These are phyloP conservation scores for Protomyctophum bolini DNA, from an alignment of 2,113 vertebrate genomes.

Conservation along the genomic window DNA sequence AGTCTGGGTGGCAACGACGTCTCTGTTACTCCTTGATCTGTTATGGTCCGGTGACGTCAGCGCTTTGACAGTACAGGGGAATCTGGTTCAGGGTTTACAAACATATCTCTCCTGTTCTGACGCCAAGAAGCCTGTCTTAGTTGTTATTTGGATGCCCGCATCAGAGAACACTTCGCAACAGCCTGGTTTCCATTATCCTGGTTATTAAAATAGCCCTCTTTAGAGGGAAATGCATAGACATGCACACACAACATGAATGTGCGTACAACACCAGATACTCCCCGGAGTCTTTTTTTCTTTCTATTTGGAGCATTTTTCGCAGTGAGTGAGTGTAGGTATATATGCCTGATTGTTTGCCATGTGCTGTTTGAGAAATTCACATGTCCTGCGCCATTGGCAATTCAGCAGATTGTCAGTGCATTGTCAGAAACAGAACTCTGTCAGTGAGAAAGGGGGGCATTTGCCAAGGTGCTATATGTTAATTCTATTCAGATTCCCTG, in stretches of 20 bases:
- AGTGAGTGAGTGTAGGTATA: background rate
- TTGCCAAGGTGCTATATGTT: too few species aligned
- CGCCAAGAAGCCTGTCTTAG: slow-evolving; percentile 42
- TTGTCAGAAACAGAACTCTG: too few species aligned
- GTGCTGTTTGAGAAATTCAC: background rate
- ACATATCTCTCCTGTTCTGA: slow-evolving; percentile 45
- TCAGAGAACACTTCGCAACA: slow-evolving; percentile 48
- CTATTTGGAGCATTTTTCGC: background rate
- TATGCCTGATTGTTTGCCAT: background rate
- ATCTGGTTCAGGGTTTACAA: slow-evolving; percentile 53
- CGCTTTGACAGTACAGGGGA: slow-evolving; percentile 48
- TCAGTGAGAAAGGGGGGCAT: too few species aligned
- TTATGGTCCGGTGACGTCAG: slow-evolving; percentile 53
- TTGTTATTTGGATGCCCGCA: slow-evolving; percentile 50
- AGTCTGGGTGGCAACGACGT: slow-evolving; percentile 41
- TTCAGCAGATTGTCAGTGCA: too few species aligned
- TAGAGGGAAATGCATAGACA: slow-evolving; percentile 5
- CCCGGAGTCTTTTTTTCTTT: background rate
- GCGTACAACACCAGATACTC: background rate
- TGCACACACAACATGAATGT: background rate
- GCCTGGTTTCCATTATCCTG: slow-evolving; percentile 51
- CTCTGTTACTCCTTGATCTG: slow-evolving; percentile 42
- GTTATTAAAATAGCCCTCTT: slow-evolving; percentile 24
- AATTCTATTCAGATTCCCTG: too few species aligned
- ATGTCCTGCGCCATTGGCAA: background rate